A percentile compares a stretch with the other conserved stretches of the same genome.
phyloP scores from a whole-genome alignment of 2,797 vertebrate species.

The Chelidonichthys spinosus region DNA sequence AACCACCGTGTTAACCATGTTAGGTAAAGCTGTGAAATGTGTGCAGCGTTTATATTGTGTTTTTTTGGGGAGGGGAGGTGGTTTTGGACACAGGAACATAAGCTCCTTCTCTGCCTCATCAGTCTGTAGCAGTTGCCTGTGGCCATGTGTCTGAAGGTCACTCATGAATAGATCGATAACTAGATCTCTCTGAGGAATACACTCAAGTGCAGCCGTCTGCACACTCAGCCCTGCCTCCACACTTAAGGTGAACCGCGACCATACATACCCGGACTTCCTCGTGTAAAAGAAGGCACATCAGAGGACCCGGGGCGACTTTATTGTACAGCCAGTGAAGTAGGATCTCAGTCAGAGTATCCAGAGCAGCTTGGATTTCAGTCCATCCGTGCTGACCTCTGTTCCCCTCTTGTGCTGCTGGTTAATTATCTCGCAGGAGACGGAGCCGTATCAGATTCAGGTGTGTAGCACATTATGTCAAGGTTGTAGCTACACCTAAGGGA shows the following conservation, averaged over 20 bases:
- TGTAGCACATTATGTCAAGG: constrained; percentile 74
- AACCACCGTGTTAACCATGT: background rate
- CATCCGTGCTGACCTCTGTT: constrained; percentile 55
- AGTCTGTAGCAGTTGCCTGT: constrained; percentile 46
- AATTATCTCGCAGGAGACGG: constrained; percentile 35
- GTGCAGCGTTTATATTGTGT: constrained; percentile 6
- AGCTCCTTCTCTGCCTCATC: constrained; percentile 39
- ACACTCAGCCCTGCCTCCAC: constrained; percentile 31
- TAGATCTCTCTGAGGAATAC: constrained; percentile 48
- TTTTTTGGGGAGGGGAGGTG: background rate
- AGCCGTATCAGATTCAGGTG: constrained; percentile 62
- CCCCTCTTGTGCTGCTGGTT: constrained; percentile 29
- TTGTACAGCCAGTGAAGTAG: constrained; percentile 40
- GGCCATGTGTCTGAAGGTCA: constrained; percentile 77
- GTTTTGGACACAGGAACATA: constrained; percentile 11
- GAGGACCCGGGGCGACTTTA: constrained; percentile 9
- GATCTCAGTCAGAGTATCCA: constrained; percentile 36
- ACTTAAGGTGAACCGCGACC: constrained; percentile 35
- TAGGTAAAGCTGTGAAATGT: background rate
- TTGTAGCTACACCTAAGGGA: constrained; percentile 67
- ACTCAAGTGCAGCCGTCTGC: constrained; percentile 42
- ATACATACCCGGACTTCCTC: constrained; percentile 5
- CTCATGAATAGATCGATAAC: constrained; percentile 68
- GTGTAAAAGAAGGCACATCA: constrained; percentile 2
- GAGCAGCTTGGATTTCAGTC: constrained; percentile 48